Conservation (phyloP, 2,797 vertebrate genomes). For the Eulemur rubriventer region DNA sequence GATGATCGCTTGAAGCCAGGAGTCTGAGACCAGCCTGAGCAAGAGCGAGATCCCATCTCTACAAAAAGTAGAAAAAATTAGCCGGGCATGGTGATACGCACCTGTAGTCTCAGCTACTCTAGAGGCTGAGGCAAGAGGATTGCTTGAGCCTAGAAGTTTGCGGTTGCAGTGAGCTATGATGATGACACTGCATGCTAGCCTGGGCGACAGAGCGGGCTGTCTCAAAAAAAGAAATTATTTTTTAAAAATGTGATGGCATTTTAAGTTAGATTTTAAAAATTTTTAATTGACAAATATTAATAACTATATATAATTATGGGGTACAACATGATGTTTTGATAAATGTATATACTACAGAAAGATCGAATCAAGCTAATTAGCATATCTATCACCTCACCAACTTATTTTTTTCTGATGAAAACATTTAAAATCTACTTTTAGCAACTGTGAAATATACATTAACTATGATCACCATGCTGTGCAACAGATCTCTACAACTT, state of each 20-base stretch:
- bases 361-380: neutral
- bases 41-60: neutral
- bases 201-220: neutral
- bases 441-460: neutral
- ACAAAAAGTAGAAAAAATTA: neutral
- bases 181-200: neutral
- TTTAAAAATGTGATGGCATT: neutral
- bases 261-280: neutral
- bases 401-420: neutral
- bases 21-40: neutral
- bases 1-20: neutral
- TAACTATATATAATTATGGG: neutral
- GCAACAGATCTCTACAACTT: neutral
- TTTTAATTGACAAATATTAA: neutral
- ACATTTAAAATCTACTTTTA: neutral
- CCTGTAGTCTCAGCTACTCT: neutral
- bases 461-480: neutral
- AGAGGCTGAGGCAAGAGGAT: neutral
- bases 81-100: neutral
- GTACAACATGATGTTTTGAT: neutral
- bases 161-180: neutral
- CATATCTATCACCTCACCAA: neutral
- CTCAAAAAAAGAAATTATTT: neutral
- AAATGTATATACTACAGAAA: neutral
- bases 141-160: neutral